A percentile compares a stretch with the other conserved stretches of the same genome.
phyloP scores from a whole-genome alignment of 2,888 invertebrate species.

The Dimorphilus gyrociliatus region DNA sequence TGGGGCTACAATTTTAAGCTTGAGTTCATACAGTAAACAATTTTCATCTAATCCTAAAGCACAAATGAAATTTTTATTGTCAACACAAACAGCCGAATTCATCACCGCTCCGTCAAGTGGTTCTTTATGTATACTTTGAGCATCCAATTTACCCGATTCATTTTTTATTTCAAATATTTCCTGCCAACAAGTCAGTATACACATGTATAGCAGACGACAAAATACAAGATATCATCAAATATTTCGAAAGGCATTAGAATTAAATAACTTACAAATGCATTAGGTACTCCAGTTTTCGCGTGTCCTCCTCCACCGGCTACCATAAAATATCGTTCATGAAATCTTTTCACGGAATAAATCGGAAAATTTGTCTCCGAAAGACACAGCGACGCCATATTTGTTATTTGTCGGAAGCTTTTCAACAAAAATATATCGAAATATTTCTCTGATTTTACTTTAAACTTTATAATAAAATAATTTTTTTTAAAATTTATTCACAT shows the following conservation, averaged over 20 bases:
- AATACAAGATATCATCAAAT: not conserved
- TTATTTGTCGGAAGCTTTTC: too few species aligned
- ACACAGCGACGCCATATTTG: too few species aligned
- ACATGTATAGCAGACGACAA: not conserved
- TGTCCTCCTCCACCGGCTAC: constrained; percentile 95
- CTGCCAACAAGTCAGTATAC: constrained; percentile 42
- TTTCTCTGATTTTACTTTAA: too few species aligned
- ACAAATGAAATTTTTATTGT: constrained; percentile 55
- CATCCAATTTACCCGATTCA: constrained; percentile 38
- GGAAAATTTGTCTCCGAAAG: constrained; percentile 49
- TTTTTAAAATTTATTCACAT: too few species aligned
- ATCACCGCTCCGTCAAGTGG: constrained; percentile 53
- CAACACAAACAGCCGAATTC: constrained; percentile 62
- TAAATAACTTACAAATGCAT: constrained; percentile 56
- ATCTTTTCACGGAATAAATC: constrained; percentile 69
- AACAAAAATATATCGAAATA: too few species aligned
- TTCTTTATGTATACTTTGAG: constrained; percentile 57
- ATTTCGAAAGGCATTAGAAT: not conserved
- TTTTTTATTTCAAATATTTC: constrained; percentile 80
- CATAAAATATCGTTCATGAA: constrained; percentile 77
- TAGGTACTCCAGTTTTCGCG: constrained; percentile 87
- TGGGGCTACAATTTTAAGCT: constrained; percentile 27
- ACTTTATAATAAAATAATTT: too few species aligned
- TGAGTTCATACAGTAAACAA: constrained; percentile 24
- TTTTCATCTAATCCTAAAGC: constrained; percentile 82